Base-by-base conservation (phyloP, 2,888 invertebrate genomes). In the Mellilla xanthometata region DNA sequence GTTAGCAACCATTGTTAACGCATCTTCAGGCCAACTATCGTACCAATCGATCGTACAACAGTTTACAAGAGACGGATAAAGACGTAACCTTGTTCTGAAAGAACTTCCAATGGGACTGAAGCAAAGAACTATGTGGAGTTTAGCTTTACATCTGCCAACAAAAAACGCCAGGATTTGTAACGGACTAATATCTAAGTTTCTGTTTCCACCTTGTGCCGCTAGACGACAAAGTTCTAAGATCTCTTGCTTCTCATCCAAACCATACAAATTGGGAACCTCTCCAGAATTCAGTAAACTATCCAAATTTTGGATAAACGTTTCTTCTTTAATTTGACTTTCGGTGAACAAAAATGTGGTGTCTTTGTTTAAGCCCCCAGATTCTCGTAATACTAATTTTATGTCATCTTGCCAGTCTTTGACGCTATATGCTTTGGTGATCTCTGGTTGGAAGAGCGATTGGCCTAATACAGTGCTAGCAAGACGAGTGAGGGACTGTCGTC, bases 41-140 rank as follows among this genome's bases (percentile, higher is more conserved):
- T 95, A 96, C 96, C 96, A 97, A 69, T 97, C 95, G 43, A 97
- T 96, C 2, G 96, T 96, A 72, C 96, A 96, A 73, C 96, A 96
- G 75, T 96, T 96, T 26, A 97, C 94, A 30, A 97, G 86, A 6
- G 96, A 95, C 0, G 97, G 96, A 79, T 94, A 97, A 57, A 95
- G 89, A 39, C 96, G 87, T 9, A 97, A 77, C 53, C 96, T 90
- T 51, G 91, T 93, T 52, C 96, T 90, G 75, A 97, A 96, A 0
- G 95, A 91, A 58, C 95, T 93, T 2, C 96, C 96, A 33, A 96
- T 94, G 0, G 97, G 97, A 74, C 96, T 96, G 74, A 97, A 95
- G 62, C 96, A 95, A 35, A 97, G 83, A 61, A 96, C 93, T 24
- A 96, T 91, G 72, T 97, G 97, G 35, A 97, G 81, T 72, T 95